Evolutionary conservation across 2,888 invertebrate genomes (phyloP).

Genomic region (Hedychridium roseum): DNA sequence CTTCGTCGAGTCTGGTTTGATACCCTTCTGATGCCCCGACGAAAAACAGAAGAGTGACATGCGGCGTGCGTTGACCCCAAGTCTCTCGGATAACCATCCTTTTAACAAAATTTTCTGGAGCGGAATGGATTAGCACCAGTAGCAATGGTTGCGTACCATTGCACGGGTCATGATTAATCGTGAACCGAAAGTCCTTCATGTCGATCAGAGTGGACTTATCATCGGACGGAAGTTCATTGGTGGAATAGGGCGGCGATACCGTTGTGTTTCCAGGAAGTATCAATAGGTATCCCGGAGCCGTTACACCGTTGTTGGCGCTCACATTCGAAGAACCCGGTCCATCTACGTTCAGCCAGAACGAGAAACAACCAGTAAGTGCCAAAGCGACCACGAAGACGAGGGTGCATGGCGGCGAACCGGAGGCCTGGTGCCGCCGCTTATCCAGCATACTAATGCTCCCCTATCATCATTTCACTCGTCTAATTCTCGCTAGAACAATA

Average conservation of each 20-base stretch:
- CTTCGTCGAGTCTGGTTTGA: constrained; percentile 55
- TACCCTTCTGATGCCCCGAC: constrained; percentile 57
- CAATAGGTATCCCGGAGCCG: constrained; percentile 41
- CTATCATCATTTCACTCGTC: constrained; percentile 35
- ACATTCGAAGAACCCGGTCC: constrained; percentile 33
- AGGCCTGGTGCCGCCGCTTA: constrained; percentile 53
- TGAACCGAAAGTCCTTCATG: constrained; percentile 71
- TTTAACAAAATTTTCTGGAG: constrained; percentile 62
- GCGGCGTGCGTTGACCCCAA: constrained; percentile 60
- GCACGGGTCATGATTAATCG: constrained; percentile 69
- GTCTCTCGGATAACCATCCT: constrained; percentile 63
- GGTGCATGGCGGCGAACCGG: constrained; percentile 52
- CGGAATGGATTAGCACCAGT: constrained; percentile 66
- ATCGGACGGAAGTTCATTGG: constrained; percentile 49
- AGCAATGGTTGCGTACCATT: constrained; percentile 61
- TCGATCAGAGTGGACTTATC: constrained; percentile 57
- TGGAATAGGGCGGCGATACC: constrained; percentile 36
- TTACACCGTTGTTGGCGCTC: constrained; percentile 27
- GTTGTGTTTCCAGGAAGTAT: constrained; percentile 44
- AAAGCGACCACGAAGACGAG: constrained; percentile 46
- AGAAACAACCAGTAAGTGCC: constrained; percentile 49
- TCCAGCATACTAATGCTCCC: constrained; percentile 52
- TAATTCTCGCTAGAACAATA: constrained; percentile 23
- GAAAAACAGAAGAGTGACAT: constrained; percentile 60
- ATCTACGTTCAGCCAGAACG: constrained; percentile 50